These are phyloP conservation scores for Geodia barretti DNA, from an alignment of 37 sponge, comb jelly and placozoan species.

Conservation along the genomic window DNA sequence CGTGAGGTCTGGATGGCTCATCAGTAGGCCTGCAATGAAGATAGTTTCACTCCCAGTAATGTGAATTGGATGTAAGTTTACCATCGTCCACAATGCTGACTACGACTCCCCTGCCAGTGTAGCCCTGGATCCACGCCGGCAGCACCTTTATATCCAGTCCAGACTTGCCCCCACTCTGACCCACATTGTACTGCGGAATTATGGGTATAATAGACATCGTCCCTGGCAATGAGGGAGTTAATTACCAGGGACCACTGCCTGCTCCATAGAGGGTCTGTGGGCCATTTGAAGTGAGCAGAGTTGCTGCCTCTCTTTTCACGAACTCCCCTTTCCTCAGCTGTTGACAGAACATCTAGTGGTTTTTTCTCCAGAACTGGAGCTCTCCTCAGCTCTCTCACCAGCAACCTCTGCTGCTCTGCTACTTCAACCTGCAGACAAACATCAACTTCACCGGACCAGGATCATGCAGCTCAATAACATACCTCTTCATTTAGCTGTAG, in stretches of 20 bases:
- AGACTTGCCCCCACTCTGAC: slow-evolving; percentile 5
- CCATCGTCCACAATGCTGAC: slow-evolving; percentile 88
- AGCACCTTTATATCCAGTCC: slow-evolving; percentile 70
- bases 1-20: background rate
- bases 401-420: background rate
- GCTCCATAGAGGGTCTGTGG: slow-evolving; percentile 68
- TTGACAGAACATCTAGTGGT: background rate
- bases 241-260: slow-evolving; percentile 84
- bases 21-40: background rate
- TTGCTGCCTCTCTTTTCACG: slow-evolving; percentile 18
- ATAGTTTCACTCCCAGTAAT: background rate
- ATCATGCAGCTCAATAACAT: too few relatives aligned
- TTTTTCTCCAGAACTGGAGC: background rate
- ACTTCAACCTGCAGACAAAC: background rate
- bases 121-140: slow-evolving; percentile 90
- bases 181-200: slow-evolving; percentile 3
- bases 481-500: background rate
- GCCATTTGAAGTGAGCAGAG: slow-evolving; percentile 22
- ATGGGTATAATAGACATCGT: background rate
- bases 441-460: too few relatives aligned
- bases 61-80: background rate
- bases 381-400: background rate
- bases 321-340: background rate
- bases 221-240: background rate
- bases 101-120: slow-evolving; percentile 82